Conservation (phyloP, 2,888 invertebrate genomes). For the Limnephilus auricula region DNA sequence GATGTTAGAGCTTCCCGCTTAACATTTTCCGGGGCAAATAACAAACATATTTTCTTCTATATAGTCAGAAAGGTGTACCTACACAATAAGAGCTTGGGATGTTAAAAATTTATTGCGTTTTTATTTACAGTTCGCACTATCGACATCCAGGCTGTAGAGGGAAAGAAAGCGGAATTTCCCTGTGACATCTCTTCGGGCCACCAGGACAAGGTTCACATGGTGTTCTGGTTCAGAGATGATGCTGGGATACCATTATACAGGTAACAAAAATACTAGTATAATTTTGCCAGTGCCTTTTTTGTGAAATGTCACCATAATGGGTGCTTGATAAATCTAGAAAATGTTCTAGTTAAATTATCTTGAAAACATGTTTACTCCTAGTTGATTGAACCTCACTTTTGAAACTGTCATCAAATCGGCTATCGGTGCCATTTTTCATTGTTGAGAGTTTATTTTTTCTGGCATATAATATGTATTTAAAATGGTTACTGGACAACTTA, state of each 20-base stretch:
- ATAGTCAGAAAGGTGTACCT: too few relatives aligned
- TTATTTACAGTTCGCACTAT: constrained; percentile 81
- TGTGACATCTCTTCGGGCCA: constrained; percentile 90
- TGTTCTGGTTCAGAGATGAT: constrained; percentile 93
- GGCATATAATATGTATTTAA: too few relatives aligned
- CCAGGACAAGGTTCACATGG: constrained; percentile 93
- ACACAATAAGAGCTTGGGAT: neutral
- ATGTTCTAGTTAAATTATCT: too few relatives aligned
- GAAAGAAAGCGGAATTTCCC: constrained; percentile 90
- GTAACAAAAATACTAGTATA: constrained; percentile 72
- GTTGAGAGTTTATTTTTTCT: neutral
- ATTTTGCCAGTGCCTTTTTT: neutral
- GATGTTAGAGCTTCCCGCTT: neutral
- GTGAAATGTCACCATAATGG: neutral
- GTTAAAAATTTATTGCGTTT: neutral
- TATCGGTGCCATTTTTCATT: neutral
- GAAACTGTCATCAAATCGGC: neutral
- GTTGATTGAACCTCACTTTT: too few relatives aligned
- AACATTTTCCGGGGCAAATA: neutral
- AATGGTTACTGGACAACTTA: too few relatives aligned
- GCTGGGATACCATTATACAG: constrained; percentile 93
- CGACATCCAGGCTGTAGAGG: constrained; percentile 92
- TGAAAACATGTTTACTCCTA: too few relatives aligned
- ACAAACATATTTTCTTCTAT: too few relatives aligned
- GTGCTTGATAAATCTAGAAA: neutral